These are phyloP conservation scores for Macropus fuliginosus DNA, from an alignment of 2,797 vertebrate species.

Conservation along the genomic window DNA sequence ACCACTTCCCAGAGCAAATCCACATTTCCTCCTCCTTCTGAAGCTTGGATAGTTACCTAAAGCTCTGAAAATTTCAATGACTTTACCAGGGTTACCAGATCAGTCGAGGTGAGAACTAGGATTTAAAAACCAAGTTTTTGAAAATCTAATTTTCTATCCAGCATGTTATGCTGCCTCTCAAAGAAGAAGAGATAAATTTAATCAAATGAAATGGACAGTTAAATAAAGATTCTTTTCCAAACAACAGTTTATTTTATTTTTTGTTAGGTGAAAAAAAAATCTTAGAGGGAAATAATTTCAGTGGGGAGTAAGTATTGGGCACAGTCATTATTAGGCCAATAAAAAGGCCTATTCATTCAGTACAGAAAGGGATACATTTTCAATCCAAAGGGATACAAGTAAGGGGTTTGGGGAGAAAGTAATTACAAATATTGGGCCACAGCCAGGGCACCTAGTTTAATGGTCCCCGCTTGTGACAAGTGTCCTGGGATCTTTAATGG, in stretches of 20 bases:
- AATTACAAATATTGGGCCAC: slow-evolving; percentile 35
- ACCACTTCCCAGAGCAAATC: neutral
- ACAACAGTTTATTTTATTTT: neutral
- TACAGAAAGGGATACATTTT: slow-evolving; percentile 51
- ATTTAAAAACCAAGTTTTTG: neutral
- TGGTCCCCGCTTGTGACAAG: slow-evolving; percentile 1
- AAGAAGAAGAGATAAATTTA: neutral
- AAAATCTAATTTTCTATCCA: neutral
- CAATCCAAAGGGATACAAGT: slow-evolving; percentile 53
- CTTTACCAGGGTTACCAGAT: neutral
- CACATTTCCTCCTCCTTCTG: neutral
- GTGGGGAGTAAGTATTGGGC: neutral
- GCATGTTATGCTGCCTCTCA: neutral
- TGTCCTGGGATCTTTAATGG: neutral
- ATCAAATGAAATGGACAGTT: neutral
- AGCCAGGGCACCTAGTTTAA: slow-evolving; percentile 44
- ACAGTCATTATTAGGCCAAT: neutral
- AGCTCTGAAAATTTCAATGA: neutral
- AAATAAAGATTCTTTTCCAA: neutral
- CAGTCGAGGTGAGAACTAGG: neutral
- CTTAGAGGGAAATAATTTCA: neutral
- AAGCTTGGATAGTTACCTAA: neutral
- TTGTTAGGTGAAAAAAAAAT: neutral
- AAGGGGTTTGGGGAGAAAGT: slow-evolving; percentile 53
- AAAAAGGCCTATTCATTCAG: slow-evolving; percentile 33